Percentiles rank a stretch among this genome's conserved stretches.
Conservation (phyloP, 2,888 invertebrate species). For the Cerceris rybyensis region DNA sequence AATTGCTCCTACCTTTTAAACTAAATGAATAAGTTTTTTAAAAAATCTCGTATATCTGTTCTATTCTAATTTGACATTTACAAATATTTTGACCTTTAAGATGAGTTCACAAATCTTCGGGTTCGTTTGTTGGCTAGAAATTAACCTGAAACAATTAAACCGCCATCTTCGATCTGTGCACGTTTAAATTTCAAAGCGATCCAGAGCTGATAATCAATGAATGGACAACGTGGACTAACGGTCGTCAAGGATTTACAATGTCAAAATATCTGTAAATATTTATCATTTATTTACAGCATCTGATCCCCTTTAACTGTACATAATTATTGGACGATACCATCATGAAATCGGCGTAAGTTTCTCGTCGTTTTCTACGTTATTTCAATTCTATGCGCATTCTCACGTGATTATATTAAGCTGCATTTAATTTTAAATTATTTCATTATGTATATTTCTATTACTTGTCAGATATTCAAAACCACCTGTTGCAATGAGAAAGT, state of each 20-base stretch:
- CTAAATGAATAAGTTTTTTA: too few relatives aligned
- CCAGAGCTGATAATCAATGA: not conserved
- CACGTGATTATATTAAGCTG: too few relatives aligned
- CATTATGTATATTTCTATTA: not conserved
- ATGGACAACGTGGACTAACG: not conserved
- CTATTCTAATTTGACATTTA: too few relatives aligned
- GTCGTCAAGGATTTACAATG: slow-evolving; percentile 5
- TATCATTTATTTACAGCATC: not conserved
- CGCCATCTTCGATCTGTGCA: slow-evolving; percentile 27
- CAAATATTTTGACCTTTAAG: not conserved
- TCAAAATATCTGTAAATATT: not conserved
- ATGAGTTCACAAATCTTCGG: not conserved
- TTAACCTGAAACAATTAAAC: not conserved
- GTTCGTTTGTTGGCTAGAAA: slow-evolving; percentile 6
- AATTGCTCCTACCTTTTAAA: too few relatives aligned
- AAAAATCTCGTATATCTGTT: too few relatives aligned
- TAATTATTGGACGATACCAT: not conserved
- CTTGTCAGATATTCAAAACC: slow-evolving; percentile 70
- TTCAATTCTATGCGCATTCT: too few relatives aligned
- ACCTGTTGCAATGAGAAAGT: slow-evolving; percentile 67
- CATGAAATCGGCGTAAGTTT: slow-evolving; percentile 49
- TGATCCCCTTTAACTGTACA: not conserved
- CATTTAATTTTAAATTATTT: not conserved
- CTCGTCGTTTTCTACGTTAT: slow-evolving; percentile 8
- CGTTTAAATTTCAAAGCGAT: slow-evolving; percentile 37